phyloP scores from a whole-genome alignment of 2,888 invertebrate genomes.

The Platerodrilus igneus region DNA sequence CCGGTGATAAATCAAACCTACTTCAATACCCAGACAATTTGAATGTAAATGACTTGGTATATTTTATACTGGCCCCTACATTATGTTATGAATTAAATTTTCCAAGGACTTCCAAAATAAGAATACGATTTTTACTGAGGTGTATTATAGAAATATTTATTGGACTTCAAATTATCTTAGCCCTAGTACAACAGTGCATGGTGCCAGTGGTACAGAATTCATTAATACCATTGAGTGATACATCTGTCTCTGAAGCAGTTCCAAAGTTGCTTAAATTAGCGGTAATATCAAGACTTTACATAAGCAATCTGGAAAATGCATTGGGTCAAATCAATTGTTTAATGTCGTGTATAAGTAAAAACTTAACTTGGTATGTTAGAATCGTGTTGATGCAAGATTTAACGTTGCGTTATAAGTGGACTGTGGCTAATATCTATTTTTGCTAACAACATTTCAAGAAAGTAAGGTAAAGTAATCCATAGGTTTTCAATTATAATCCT shows the following conservation, averaged over 20 bases:
- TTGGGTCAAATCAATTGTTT: too few species aligned
- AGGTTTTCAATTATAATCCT: too few species aligned
- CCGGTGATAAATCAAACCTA: constrained; percentile 33
- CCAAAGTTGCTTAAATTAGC: constrained; percentile 93
- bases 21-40: constrained; percentile 91
- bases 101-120: constrained; percentile 77
- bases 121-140: constrained; percentile 80
- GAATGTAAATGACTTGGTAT: constrained; percentile 78
- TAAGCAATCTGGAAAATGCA: too few species aligned
- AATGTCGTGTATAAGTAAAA: too few species aligned
- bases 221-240: constrained; percentile 86
- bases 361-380: too few species aligned
- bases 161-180: constrained; percentile 75
- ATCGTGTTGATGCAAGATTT: too few species aligned
- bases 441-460: too few species aligned
- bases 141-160: constrained; percentile 81
- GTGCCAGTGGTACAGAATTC: constrained; percentile 93
- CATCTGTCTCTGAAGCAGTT: constrained; percentile 80
- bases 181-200: constrained; percentile 95
- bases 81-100: constrained; percentile 97
- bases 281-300: constrained; percentile 58
- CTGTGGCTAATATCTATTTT: too few species aligned
- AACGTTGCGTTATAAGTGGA: too few species aligned
- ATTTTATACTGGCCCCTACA: constrained; percentile 92
- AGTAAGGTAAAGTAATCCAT: too few species aligned